Evolutionary conservation across 2,113 vertebrate species (phyloP), one percentile per base, ranked within the genome.

Genomic region (Gobio gobio): DNA sequence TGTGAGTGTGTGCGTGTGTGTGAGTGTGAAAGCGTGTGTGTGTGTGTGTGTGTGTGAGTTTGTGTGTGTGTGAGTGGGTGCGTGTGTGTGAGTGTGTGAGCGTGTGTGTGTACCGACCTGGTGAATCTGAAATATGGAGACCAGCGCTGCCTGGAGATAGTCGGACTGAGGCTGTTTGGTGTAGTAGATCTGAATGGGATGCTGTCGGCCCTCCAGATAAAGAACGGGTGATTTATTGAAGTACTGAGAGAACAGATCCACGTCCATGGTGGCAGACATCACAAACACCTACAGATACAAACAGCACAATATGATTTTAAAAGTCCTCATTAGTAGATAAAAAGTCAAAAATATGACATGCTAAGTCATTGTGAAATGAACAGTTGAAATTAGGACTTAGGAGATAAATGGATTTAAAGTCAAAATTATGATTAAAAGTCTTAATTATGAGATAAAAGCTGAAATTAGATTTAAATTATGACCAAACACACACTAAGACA

Each of bases 191-290:
- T 99, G 96, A 87, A 99, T 98, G 59, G 97, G 96, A 86, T 99
- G 96, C 83, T 99, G 98, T 73, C 98, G 90, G 16, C 98, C 98
- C 88, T 99, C 97, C 86, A 99, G 90, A 86, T 99, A 99, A 77
- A 99, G 93, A 26, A 99, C 98, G 0, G 98, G 98, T 1, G 98
- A 97, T 45, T 96, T 95, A 9, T 90, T 96, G 91, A 99, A 98
- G 88, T 99, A 99, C 87, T 97, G 95, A 0, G 97, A 98, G 91
- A 99, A 99, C 83, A 97, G 93, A 90, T 99, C 98, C 40, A 99
- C 98, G 0, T 99, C 98, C 98, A 99, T 99, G 0, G 98, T 99
- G 64, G 98, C 98, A 3, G 98, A 99, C 98, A 99, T 99, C 89
- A 99, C 78, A 0, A 99, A 90, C 72, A 99, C 94, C 98, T 99